Base-by-base conservation (phyloP, 1,140 invertebrate genomes). In the Coenobita brevimanus region DNA sequence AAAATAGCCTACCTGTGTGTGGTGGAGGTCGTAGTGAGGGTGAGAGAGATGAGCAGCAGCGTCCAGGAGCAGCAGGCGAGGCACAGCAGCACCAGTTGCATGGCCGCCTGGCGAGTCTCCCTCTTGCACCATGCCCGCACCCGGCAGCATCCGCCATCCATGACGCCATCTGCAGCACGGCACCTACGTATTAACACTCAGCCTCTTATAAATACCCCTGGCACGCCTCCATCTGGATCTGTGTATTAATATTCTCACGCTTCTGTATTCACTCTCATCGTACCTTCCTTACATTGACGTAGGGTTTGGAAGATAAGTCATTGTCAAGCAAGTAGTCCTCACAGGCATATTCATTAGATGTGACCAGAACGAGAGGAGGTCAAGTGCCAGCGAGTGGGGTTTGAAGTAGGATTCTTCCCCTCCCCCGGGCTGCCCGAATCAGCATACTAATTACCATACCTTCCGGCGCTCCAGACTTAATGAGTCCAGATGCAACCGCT, bases 61-160 rank as follows among this genome's bases (percentile, higher is more conserved):
- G 85, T 87, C 85, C 85, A 87, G 17, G 85, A 87, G 36, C 85
- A 87, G 4, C 76, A 87, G 27, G 85, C 85, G 0, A 87, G 27
- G 60, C 85, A 87, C 62, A 87, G 76, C 60, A 87, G 64, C 24
- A 87, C 76, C 62, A 87, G 33, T 64, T 87, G 85, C 15, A 87
- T 76, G 6, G 33, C 76, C 10, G 85, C 85, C 62, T 87, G 85
- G 36, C 85, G 46, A n/a, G 76, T 87, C 76, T 87, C 85, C n/a
- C 85, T n/a, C 15, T 75, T 80, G 15, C 85, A 87, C 80, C 80
- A 82, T 3, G 38, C 38, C 0, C 62, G 80, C 41, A 60, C 62
- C 6, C 62, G 80, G 41, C 80, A 71, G 1, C 30, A 71, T 41
- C 80, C 64, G 64, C 64, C 41, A 17, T 82, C 80, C 38, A 50